phyloP scores from a whole-genome alignment of 2,797 vertebrate genomes.

The Pantherophis vulpinus region DNA sequence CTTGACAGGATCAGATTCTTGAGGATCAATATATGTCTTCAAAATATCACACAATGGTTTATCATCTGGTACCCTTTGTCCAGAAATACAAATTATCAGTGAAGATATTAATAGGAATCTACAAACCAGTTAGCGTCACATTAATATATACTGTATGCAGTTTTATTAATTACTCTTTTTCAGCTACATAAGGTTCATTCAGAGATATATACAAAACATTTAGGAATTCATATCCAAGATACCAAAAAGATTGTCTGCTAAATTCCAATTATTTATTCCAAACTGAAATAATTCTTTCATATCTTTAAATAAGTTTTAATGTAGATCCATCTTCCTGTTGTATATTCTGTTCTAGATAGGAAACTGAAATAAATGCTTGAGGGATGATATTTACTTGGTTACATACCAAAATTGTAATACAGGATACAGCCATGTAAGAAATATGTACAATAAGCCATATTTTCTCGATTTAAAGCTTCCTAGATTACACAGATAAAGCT shows the following conservation, averaged over 20 bases:
- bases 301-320: background rate
- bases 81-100: conserved; percentile 55
- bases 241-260: background rate
- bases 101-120: conserved; percentile 22
- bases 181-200: background rate
- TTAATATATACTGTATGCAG: background rate
- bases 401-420: background rate
- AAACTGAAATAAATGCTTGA: background rate
- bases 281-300: background rate
- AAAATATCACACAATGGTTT: conserved; percentile 82
- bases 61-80: conserved; percentile 81
- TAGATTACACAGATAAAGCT: background rate
- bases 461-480: background rate
- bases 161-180: background rate
- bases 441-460: background rate
- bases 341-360: background rate
- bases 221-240: background rate
- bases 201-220: conserved; percentile 4
- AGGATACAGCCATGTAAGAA: background rate
- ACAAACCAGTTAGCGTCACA: background rate
- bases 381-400: background rate
- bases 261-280: background rate
- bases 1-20: conserved; percentile 86
- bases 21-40: conserved; percentile 84
- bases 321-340: background rate